Base-by-base conservation (phyloP, 2,797 vertebrate genomes). In the Spheniscus humboldti region DNA sequence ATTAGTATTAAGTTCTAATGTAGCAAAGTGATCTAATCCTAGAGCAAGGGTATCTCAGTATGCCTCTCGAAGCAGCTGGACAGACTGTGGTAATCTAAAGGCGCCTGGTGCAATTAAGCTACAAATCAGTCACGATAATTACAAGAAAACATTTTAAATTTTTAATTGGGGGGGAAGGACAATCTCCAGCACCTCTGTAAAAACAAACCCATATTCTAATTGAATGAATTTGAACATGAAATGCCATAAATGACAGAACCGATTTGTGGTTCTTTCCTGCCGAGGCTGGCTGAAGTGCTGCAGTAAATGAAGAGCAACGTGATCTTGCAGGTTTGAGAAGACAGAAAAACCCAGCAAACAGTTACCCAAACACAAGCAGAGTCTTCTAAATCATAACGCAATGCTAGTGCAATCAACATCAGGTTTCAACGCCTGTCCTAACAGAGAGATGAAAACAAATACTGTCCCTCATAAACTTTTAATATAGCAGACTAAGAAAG, bases 1-100 rank as follows among this genome's bases (percentile, higher is more conserved):
- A 31, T 28, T 1, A 28, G 4, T 1, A 10, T 18, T 31, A 35
- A 30, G 4, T 57, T 48, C 27, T 16, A 10, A 11, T 0, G 11
- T 6, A 78, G 33, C 35, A 59, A 35, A 82, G 35, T 0, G 2
- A 33, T 22, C 14, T 6, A 9, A 47, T 17, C 33, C 66, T 43
- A 35, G 25, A 23, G 63, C 1, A 18, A 48, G 60, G 41, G 14
- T 6, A 7, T 23, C 64, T 59, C 57, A 8, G 52, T 28, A 10
- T 8, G 31, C 63, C 31, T 67, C 23, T 43, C 1, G 1, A 4
- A 57, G 50, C 43, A 67, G 6, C 79, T 78, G 88, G 60, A 41
- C 93, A 68, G 76, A 43, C 86, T 69, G 30, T 14, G 85, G 27
- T 18, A 31, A 82, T 73, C 78, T 47, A 52, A 18, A 79, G 71